Evolutionary conservation across 2,888 invertebrate species (phyloP).

Genomic region (Torymus aiolomorphi): DNA sequence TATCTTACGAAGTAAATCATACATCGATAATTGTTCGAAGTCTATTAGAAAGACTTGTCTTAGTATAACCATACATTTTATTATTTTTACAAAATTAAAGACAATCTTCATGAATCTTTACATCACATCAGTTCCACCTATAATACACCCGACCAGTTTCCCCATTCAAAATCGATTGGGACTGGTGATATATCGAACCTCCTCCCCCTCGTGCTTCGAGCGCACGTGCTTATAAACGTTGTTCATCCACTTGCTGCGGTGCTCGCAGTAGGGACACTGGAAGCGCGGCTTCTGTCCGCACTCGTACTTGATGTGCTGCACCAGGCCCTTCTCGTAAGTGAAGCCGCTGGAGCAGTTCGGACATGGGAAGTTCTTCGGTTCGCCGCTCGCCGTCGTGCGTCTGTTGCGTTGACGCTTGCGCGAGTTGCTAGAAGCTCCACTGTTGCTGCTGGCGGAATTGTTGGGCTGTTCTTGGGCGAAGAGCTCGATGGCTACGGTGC

Average conservation of each 20-base stretch:
- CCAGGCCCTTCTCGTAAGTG: slow-evolving; percentile 67
- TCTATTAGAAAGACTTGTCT: too few species aligned
- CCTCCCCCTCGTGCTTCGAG: slow-evolving; percentile 63
- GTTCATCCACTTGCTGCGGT: slow-evolving; percentile 68
- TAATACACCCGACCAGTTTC: not conserved
- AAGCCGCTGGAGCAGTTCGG: slow-evolving; percentile 67
- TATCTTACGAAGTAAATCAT: too few species aligned
- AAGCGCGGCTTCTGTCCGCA: slow-evolving; percentile 73
- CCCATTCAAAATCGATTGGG: slow-evolving; percentile 14
- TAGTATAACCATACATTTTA: too few species aligned
- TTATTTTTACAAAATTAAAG: not conserved
- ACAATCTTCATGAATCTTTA: not conserved
- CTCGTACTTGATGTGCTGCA: slow-evolving; percentile 71
- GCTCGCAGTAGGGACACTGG: slow-evolving; percentile 72
- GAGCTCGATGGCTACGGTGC: too few species aligned
- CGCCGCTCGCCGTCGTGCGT: not conserved
- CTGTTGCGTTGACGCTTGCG: slow-evolving; percentile 14
- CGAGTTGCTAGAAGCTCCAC: too few species aligned
- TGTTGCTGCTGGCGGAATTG: too few species aligned
- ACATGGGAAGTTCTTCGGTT: slow-evolving; percentile 54
- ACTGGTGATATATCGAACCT: slow-evolving; percentile 40
- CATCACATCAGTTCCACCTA: not conserved
- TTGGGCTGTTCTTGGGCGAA: too few species aligned
- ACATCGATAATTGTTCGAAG: too few species aligned
- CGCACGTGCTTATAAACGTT: slow-evolving; percentile 69